These are phyloP conservation scores for Azorinus chamasolen DNA, from an alignment of 2,888 invertebrate species.

Conservation along the genomic window DNA sequence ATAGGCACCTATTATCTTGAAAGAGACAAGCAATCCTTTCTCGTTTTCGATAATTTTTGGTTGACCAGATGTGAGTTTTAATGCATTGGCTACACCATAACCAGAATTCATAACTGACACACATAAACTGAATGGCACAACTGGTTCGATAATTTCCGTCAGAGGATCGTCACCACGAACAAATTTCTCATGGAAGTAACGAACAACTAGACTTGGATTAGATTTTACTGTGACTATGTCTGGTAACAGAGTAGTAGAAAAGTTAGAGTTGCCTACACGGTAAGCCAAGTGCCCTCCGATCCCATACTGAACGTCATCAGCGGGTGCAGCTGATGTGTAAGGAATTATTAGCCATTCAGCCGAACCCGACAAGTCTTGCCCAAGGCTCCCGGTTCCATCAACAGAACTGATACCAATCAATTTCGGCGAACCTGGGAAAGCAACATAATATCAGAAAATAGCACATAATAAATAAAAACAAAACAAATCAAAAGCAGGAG, in stretches of 20 bases:
- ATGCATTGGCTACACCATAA: slow-evolving; percentile 66
- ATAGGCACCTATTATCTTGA: slow-evolving; percentile 70
- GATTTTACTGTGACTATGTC: slow-evolving; percentile 76
- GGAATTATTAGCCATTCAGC: too few relatives aligned
- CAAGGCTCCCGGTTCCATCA: slow-evolving; percentile 63
- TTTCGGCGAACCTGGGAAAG: slow-evolving; percentile 65
- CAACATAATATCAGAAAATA: too few relatives aligned
- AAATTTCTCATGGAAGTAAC: slow-evolving; percentile 77
- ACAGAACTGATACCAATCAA: slow-evolving; percentile 65
- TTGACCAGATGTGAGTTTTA: slow-evolving; percentile 73
- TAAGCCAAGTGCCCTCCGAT: slow-evolving; percentile 74
- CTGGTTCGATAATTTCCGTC: slow-evolving; percentile 65
- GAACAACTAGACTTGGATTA: slow-evolving; percentile 69
- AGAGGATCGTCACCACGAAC: slow-evolving; percentile 73
- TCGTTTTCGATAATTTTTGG: slow-evolving; percentile 78
- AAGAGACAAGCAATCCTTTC: slow-evolving; percentile 71
- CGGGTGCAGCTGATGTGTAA: too few relatives aligned
- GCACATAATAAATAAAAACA: too few relatives aligned
- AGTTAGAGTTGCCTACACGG: slow-evolving; percentile 58
- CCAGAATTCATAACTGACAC: slow-evolving; percentile 69
- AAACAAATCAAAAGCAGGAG: too few relatives aligned
- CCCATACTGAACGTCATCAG: slow-evolving; percentile 29
- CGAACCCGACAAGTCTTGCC: slow-evolving; percentile 49
- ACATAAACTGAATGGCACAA: slow-evolving; percentile 71
- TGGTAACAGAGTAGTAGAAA: slow-evolving; percentile 71